Evolutionary conservation across 2,797 vertebrate genomes (phyloP).

Genomic region (Heteromormyrus szaboi): DNA sequence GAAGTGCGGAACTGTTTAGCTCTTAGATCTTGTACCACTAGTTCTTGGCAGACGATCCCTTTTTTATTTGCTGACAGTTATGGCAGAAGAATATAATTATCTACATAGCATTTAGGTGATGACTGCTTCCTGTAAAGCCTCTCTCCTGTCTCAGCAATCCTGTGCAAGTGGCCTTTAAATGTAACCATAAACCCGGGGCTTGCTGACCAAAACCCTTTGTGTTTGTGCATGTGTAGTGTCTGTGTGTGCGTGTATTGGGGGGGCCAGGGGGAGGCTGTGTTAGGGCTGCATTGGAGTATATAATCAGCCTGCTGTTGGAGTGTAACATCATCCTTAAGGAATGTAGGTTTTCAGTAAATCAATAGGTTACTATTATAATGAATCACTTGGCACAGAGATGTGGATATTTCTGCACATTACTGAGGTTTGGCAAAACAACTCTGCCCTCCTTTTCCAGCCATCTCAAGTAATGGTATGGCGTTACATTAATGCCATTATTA

Average conservation of each 20-base stretch:
- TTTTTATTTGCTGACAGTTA: neutral
- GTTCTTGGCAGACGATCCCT: neutral
- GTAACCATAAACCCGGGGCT: conserved; percentile 7
- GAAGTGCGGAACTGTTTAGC: neutral
- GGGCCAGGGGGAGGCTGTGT: neutral
- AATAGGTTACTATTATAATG: conserved; percentile 18
- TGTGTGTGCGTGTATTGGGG: neutral
- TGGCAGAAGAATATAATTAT: neutral
- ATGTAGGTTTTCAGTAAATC: conserved; percentile 21
- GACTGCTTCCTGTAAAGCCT: neutral
- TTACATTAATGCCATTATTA: neutral
- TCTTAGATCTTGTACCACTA: neutral
- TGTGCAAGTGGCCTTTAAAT: neutral
- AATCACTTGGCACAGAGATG: neutral
- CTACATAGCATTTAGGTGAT: conserved; percentile 7
- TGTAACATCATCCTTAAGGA: conserved; percentile 23
- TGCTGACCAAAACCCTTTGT: neutral
- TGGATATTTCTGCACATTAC: conserved; percentile 14
- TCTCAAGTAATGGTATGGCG: conserved; percentile 5
- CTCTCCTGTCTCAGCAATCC: neutral
- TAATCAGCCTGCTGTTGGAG: conserved; percentile 2
- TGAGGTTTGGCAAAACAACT: conserved; percentile 17
- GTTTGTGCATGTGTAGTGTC: neutral
- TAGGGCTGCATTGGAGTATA: neutral
- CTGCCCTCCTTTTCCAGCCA: conserved; percentile 1